Evolutionary conservation across 2,888 invertebrate species (phyloP), one percentile per base, ranked within the genome.

Genomic region (Drosophila subquinaria): DNA sequence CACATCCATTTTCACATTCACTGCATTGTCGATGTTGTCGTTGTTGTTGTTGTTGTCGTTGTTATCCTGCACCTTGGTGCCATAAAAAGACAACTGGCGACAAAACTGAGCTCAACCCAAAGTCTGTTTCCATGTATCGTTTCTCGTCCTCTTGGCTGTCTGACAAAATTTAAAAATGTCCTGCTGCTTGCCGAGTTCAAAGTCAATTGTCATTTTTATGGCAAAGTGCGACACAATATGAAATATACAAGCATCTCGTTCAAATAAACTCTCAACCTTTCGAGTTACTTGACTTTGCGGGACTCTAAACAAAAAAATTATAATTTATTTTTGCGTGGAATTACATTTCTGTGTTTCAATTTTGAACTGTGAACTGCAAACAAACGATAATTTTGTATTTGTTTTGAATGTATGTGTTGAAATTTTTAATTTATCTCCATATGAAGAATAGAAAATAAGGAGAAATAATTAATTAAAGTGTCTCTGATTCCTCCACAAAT

Each of bases 141-240:
- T 51, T 53, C 11, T 50, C 56, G 67, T 81, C 81, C 77, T 79
- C 75, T 87, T 82, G 85, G 84, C 82, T 76, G 64, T 69, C 73
- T 87, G 79, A 82, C 89, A 87, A 89, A 75, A 71, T 63, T 50
- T 43, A 38, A 72, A 80, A 79, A 74, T 75, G 63, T 73, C 87
- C 81, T 76, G 87, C 88, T 84, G 84, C 78, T 82, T 47, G 79
- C 59, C 60, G 81, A 87, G 84, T 85, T 85, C 84, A 85, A 85
- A 85, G 84, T 85, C 84, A 85, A 85, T 83, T 89, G 84, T 83
- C 76, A 85, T 89, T 89, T 88, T 81, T 89, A 87, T 85, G 79
- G 81, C 68, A 61, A 86, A 83, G 73, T 78, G 87, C 89, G 70
- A 82, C 75, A 68, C 69, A 81, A 69, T 85, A 85, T 87, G 84